Conservation (phyloP, 2,888 invertebrate genomes). For the Smittia aterrima region DNA sequence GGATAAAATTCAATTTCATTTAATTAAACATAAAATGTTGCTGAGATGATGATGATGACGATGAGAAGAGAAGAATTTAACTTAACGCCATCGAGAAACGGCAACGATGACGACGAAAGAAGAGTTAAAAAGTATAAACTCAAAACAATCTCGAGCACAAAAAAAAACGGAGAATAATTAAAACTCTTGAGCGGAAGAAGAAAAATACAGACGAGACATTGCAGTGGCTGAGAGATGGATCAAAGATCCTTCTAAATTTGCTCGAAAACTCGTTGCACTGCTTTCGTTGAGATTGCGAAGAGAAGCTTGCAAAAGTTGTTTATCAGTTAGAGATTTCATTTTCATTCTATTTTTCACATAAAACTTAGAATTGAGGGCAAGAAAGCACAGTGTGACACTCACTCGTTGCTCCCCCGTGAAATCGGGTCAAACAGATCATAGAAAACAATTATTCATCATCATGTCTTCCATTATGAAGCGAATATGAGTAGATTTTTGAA, state of each 20-base stretch:
- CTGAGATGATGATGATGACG: background rate
- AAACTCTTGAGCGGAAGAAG: constrained; percentile 11
- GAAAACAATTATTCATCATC: constrained; percentile 39
- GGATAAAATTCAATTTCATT: constrained; percentile 19
- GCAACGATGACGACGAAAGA: background rate
- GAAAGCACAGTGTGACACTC: background rate
- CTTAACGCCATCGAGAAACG: background rate
- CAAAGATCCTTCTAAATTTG: background rate
- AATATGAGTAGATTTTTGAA: constrained; percentile 5
- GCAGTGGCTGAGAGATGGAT: background rate
- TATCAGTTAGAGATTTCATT: background rate
- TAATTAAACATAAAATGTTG: constrained; percentile 28
- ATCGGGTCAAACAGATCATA: constrained; percentile 34
- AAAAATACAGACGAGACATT: background rate
- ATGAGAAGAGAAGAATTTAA: background rate
- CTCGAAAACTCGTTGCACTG: no score
- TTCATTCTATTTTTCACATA: background rate
- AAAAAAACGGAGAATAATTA: constrained; percentile 5
- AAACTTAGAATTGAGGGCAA: background rate
- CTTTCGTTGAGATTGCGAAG: background rate
- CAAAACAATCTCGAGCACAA: constrained; percentile 11
- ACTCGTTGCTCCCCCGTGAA: background rate
- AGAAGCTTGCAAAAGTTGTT: background rate
- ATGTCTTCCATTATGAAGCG: constrained; percentile 23
- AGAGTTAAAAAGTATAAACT: constrained; percentile 12